These are phyloP conservation scores for Brachypodius melanocephalos DNA, from an alignment of 2,113 vertebrate species.

Conservation along the genomic window DNA sequence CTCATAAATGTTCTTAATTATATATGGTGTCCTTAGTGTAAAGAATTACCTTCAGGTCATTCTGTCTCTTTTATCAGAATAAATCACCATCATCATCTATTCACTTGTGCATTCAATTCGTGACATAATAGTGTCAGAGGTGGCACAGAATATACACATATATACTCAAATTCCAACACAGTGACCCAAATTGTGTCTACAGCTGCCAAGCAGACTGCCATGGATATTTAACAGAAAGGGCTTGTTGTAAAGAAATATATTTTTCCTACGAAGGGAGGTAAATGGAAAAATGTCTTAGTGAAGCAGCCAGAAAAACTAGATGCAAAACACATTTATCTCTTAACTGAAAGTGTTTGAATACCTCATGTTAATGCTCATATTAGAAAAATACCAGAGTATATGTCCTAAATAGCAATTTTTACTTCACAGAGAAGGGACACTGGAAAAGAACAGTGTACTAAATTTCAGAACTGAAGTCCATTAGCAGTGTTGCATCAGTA, in stretches of 20 bases:
- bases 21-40: slow-evolving; percentile 25
- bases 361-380: not conserved
- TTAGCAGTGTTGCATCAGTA: not conserved
- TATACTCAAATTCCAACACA: slow-evolving; percentile 55
- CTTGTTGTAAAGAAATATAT: slow-evolving; percentile 20
- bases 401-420: not conserved
- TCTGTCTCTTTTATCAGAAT: slow-evolving; percentile 57
- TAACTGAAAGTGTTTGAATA: not conserved
- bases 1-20: slow-evolving; percentile 55
- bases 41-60: slow-evolving; percentile 49
- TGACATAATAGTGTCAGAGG: slow-evolving; percentile 66
- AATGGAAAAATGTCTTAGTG: not conserved
- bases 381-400: not conserved
- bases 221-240: slow-evolving; percentile 45
- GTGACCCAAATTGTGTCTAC: slow-evolving; percentile 56
- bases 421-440: not conserved
- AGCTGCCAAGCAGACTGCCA: slow-evolving; percentile 55
- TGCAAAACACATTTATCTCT: not conserved
- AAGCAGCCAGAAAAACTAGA: not conserved
- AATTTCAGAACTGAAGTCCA: not conserved
- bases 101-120: slow-evolving; percentile 44
- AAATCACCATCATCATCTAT: slow-evolving; percentile 62
- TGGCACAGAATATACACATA: slow-evolving; percentile 62
- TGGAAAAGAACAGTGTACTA: not conserved
- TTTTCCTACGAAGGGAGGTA: not conserved